These are phyloP conservation scores for Lysandra bellargus DNA, from an alignment of 2,888 invertebrate species.

Conservation along the genomic window DNA sequence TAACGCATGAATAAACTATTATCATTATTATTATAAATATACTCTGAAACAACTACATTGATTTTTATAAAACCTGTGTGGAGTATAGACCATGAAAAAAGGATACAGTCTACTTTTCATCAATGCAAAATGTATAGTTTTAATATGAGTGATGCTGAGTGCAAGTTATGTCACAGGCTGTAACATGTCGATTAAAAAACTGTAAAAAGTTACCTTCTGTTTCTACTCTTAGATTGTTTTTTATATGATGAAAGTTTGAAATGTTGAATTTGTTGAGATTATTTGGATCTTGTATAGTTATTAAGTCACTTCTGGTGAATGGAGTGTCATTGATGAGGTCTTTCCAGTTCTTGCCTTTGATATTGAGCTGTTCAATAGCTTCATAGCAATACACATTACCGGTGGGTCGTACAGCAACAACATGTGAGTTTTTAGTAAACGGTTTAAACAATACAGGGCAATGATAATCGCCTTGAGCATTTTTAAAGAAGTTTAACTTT, in stretches of 20 bases:
- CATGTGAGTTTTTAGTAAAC: constrained; percentile 96
- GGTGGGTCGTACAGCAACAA: constrained; percentile 92
- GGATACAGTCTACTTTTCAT: no score
- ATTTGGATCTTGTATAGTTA: constrained; percentile 94
- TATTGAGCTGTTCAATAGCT: constrained; percentile 96
- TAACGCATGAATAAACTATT: no score
- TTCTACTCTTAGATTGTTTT: constrained; percentile 92
- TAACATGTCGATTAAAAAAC: not conserved
- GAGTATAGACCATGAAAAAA: no score
- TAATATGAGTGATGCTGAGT: not conserved
- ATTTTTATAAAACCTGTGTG: no score
- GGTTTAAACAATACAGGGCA: constrained; percentile 96
- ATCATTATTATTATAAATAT: no score
- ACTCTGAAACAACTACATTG: no score
- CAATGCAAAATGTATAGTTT: no score
- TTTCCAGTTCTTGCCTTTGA: constrained; percentile 96
- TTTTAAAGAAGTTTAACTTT: constrained; percentile 93
- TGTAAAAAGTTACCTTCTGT: constrained; percentile 85
- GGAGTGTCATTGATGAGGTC: constrained; percentile 95
- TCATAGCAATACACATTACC: constrained; percentile 98
- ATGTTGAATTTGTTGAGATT: constrained; percentile 97
- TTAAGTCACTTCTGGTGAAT: constrained; percentile 93
- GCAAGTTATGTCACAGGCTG: no score
- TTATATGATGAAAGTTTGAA: constrained; percentile 95
- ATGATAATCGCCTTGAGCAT: constrained; percentile 90